A percentile compares a stretch with the other conserved stretches of the same genome.
Evolutionary conservation across 2,888 invertebrate species (phyloP).

Genomic region (Noctuana brunneofusca): DNA sequence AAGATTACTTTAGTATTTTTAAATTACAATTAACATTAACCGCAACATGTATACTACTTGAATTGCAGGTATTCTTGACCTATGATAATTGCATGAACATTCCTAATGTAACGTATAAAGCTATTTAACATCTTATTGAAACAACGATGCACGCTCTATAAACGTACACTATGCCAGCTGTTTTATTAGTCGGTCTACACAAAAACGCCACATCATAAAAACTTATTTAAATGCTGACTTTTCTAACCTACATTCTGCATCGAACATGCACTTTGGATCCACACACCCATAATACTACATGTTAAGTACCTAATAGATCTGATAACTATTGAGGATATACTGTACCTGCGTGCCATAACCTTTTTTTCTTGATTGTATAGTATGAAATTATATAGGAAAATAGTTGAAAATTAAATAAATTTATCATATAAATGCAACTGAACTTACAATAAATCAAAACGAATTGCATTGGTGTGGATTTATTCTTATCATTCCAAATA

Average conservation of each 20-base stretch:
- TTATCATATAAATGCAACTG: too few relatives aligned
- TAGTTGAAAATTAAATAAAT: too few relatives aligned
- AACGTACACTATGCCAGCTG: slow-evolving; percentile 14
- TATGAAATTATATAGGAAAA: too few relatives aligned
- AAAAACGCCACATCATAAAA: slow-evolving; percentile 12
- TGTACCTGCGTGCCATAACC: too few relatives aligned
- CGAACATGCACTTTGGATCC: slow-evolving; percentile 10
- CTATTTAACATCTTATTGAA: background rate
- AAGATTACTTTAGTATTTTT: too few relatives aligned
- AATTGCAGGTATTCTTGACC: background rate
- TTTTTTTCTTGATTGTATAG: too few relatives aligned
- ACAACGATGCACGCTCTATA: background rate
- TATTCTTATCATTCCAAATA: too few relatives aligned
- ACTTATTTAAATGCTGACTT: slow-evolving; percentile 21
- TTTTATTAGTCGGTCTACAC: slow-evolving; percentile 12
- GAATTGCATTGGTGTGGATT: too few relatives aligned
- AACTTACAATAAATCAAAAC: too few relatives aligned
- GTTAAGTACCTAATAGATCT: too few relatives aligned
- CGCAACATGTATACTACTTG: background rate
- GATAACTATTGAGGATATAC: too few relatives aligned
- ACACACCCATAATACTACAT: background rate
- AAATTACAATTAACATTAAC: too few relatives aligned
- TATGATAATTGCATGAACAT: background rate
- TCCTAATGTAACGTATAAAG: background rate
- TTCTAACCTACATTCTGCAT: slow-evolving; percentile 20